These are phyloP conservation scores for Halcyon leucocephala DNA, from an alignment of 2,797 vertebrate species.

Conservation along the genomic window DNA sequence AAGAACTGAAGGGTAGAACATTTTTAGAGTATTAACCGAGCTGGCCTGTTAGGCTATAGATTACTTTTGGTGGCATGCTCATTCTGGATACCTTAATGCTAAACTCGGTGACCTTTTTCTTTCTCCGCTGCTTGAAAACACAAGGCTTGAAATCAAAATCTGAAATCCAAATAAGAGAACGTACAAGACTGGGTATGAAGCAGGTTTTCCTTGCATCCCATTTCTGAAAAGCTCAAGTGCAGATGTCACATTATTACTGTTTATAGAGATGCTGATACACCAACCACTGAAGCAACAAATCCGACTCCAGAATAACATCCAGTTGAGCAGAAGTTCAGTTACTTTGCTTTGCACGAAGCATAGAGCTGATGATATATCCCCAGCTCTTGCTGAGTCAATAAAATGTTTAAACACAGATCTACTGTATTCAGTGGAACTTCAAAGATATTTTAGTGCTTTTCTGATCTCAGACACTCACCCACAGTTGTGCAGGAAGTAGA, in stretches of 20 bases:
- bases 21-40: not conserved
- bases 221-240: not conserved
- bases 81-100: not conserved
- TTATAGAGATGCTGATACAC: rapidly evolving
- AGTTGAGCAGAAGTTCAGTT: not conserved
- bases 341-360: not conserved
- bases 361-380: not conserved
- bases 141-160: not conserved
- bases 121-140: not conserved
- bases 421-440: not conserved
- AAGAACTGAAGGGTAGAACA: not conserved
- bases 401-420: not conserved
- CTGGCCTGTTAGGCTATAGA: not conserved
- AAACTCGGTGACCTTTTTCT: not conserved
- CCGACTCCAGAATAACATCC: not conserved
- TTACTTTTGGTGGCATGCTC: not conserved
- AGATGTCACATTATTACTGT: too few relatives aligned
- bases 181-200: rapidly evolving
- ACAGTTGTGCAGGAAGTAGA: not conserved
- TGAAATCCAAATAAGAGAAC: not conserved
- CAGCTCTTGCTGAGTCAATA: not conserved
- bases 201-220: not conserved
- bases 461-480: not conserved
- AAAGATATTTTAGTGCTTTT: not conserved
- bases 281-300: not conserved